Conservation (phyloP, 2,888 invertebrate species). For the Habroteleia sp. region DNA sequence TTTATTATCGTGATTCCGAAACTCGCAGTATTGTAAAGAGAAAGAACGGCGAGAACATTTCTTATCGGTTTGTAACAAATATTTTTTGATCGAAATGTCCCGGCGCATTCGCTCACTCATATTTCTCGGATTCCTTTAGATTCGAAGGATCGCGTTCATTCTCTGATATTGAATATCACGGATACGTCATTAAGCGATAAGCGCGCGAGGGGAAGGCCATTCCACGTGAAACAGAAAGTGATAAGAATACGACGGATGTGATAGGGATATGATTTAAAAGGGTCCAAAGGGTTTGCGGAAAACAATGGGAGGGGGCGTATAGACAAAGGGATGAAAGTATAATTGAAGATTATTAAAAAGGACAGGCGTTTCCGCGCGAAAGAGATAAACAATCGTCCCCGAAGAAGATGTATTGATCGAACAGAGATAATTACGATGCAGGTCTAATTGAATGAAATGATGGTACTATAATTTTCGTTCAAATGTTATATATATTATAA, state of each 20-base stretch:
- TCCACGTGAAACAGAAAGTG: slow-evolving; percentile 29
- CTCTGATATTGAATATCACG: slow-evolving; percentile 36
- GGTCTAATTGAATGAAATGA: no score
- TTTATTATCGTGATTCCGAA: slow-evolving; percentile 62
- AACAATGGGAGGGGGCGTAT: slow-evolving; percentile 34
- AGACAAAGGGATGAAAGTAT: slow-evolving; percentile 27
- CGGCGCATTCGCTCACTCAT: slow-evolving; percentile 23
- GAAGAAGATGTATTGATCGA: slow-evolving; percentile 12
- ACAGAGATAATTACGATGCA: neutral
- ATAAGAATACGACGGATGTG: slow-evolving; percentile 40
- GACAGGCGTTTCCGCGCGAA: slow-evolving; percentile 14
- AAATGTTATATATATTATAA: no score
- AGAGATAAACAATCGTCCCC: neutral
- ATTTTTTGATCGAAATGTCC: slow-evolving; percentile 51
- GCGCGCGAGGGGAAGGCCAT: neutral
- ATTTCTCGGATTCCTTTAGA: slow-evolving; percentile 15
- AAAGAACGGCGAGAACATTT: slow-evolving; percentile 36
- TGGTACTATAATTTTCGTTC: no score
- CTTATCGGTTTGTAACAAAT: slow-evolving; percentile 52
- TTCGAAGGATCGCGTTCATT: slow-evolving; percentile 21
- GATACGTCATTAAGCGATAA: slow-evolving; percentile 47
- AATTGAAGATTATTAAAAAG: slow-evolving; percentile 54
- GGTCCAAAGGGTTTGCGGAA: slow-evolving; percentile 36
- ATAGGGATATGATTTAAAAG: slow-evolving; percentile 45
- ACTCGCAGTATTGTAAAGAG: slow-evolving; percentile 49